Percentiles rank a stretch among this genome's conserved stretches.
These are phyloP conservation scores for Brachypodius melanocephalos DNA, from an alignment of 2,113 vertebrate genomes.

Conservation along the genomic window DNA sequence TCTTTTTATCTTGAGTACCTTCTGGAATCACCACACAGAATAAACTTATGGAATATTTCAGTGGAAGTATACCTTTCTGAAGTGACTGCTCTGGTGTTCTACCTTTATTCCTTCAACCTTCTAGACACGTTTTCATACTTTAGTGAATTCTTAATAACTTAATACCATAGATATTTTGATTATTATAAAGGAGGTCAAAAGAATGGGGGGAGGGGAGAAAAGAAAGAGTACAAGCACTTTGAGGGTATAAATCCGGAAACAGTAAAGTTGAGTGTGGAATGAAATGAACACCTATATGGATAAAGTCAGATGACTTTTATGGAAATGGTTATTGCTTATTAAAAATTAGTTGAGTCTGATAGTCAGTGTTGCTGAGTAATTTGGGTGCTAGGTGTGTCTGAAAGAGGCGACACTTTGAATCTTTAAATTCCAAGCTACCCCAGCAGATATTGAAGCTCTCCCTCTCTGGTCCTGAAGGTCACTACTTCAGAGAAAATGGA, in stretches of 20 bases:
- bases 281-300: background rate
- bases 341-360: background rate
- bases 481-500: background rate
- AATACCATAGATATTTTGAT: background rate
- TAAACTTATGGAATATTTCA: background rate
- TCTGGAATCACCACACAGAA: background rate
- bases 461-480: background rate
- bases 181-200: background rate
- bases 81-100: background rate
- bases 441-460: background rate
- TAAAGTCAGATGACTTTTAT: background rate
- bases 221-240: background rate
- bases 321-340: background rate
- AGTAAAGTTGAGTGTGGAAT: background rate
- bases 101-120: background rate
- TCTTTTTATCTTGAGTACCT: background rate
- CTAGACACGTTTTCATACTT: background rate
- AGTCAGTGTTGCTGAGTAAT: background rate
- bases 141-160: background rate
- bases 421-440: background rate
- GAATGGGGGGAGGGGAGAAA: accelerated
- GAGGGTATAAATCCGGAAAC: background rate
- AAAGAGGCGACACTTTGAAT: background rate
- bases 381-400: background rate
- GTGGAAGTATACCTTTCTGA: background rate